Percentiles rank a stretch among this genome's conserved stretches.
These are phyloP conservation scores for Centroberyx gerrardi DNA, from an alignment of 2,797 vertebrate genomes.

Conservation along the genomic window DNA sequence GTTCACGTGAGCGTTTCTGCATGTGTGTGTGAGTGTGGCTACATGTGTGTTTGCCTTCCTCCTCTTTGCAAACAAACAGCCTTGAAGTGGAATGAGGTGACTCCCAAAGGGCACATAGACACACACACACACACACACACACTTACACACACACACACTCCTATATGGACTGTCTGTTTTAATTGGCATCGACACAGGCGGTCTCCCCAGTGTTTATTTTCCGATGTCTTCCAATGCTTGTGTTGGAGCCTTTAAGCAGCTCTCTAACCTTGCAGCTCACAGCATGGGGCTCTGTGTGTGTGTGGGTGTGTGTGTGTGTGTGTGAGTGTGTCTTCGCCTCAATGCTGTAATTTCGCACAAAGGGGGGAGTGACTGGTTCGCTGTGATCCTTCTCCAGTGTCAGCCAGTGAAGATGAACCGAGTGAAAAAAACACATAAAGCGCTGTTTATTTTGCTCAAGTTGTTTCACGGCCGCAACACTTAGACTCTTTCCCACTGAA, in stretches of 20 bases:
- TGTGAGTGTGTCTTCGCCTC: slow-evolving; percentile 14
- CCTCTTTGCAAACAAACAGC: slow-evolving; percentile 55
- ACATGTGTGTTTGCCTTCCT: slow-evolving; percentile 39
- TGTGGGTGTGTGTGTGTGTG: slow-evolving; percentile 15
- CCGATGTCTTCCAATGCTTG: slow-evolving; percentile 45
- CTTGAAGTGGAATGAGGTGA: slow-evolving; percentile 51
- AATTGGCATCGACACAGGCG: slow-evolving; percentile 65
- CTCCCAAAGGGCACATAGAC: slow-evolving; percentile 51
- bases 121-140: slow-evolving; percentile 21
- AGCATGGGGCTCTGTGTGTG: slow-evolving; percentile 13
- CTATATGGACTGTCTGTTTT: slow-evolving; percentile 50
- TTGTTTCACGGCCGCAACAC: slow-evolving; percentile 29
- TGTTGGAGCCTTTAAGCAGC: slow-evolving; percentile 36
- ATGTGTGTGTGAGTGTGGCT: not conserved
- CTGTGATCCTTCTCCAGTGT: not conserved
- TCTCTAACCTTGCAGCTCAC: slow-evolving; percentile 29
- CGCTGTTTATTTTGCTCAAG: slow-evolving; percentile 51
- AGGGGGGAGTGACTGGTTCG: not conserved
- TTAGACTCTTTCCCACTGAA: slow-evolving; percentile 13
- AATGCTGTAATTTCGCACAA: slow-evolving; percentile 8
- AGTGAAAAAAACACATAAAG: slow-evolving; percentile 14
- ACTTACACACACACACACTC: slow-evolving; percentile 1
- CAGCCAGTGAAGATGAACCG: slow-evolving; percentile 16
- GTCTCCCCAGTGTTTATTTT: slow-evolving; percentile 51
- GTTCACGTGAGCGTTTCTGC: not conserved